Evolutionary conservation across 2,113 vertebrate species (phyloP), one percentile per base, ranked within the genome.

Genomic region (Platysternon megacephalum): DNA sequence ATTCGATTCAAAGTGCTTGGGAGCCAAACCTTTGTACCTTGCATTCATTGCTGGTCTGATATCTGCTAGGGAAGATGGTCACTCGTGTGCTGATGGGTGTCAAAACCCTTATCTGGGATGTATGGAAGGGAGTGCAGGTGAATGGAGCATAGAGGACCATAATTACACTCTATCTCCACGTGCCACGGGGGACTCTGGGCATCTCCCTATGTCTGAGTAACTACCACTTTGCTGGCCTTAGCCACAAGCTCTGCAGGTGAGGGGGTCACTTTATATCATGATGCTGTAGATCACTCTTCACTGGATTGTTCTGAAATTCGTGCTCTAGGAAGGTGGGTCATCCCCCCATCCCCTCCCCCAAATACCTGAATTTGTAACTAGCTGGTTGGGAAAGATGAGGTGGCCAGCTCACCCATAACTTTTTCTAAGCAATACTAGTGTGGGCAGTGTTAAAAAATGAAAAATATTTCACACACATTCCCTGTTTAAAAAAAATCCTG

Each of bases 161-260:
- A 68, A n/a, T n/a, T 21, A 58, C 10, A 28, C 51, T 86, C 28
- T 32, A 0, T 2, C 2, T 44, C 11, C 35, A 84, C 32, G 32
- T 35, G 6, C 0, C 21, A 39, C 0, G 1, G 7, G 29, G 11
- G 2, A 79, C 74, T 2, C 0, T 0, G 74, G 84, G 51, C 22
- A 8, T 35, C 56, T 39, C 29, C n/a, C 56, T 0, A 1, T 19
- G 79, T 82, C 32, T 13, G 24, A 61, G 22, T 10, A 0, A 0
- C 53, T 83, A 32, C 76, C 48, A 4, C 21, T 46, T 35, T 46
- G 51, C 42, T 68, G 16, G 61, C 16, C 61, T 42, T 29, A 11
- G 55, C 48, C 1, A 1, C 11, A 6, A 1, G 61, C 16, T 68
- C 3, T 68, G 61, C 4, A 8, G 7, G 2, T 5, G 82, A 10